Evolutionary conservation across 1,140 invertebrate species (phyloP).

Genomic region (Leptestheria dahalacensis): DNA sequence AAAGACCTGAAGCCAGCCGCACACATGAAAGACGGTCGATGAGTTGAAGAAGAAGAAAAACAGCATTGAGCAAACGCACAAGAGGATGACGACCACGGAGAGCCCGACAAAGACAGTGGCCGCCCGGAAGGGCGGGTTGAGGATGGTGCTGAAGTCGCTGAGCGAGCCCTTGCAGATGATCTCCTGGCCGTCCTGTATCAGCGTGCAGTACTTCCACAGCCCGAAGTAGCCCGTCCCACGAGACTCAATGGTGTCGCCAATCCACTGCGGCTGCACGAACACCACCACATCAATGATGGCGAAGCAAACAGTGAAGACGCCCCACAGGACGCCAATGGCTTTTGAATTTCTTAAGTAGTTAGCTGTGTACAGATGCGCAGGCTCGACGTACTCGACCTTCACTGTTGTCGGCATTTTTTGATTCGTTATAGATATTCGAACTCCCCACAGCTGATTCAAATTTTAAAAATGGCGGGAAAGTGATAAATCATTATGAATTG

Average conservation of each 20-base stretch:
- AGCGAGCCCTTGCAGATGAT: constrained; percentile 62
- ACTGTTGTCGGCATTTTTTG: constrained; percentile 7
- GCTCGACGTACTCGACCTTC: constrained; percentile 74
- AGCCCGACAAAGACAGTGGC: constrained; percentile 74
- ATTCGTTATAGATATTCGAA: too few species aligned
- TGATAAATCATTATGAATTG: too few species aligned
- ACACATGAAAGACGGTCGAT: constrained; percentile 83
- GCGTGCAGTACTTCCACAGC: constrained; percentile 68
- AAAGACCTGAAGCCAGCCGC: constrained; percentile 81
- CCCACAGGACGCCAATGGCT: constrained; percentile 92
- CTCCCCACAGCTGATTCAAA: background rate
- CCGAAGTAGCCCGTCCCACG: constrained; percentile 80
- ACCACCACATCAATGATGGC: constrained; percentile 87
- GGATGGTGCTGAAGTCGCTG: constrained; percentile 65
- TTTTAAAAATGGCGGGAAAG: background rate
- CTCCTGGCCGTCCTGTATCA: constrained; percentile 29
- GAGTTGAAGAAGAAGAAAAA: constrained; percentile 88
- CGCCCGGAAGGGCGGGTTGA: constrained; percentile 58
- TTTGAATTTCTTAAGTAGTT: constrained; percentile 91
- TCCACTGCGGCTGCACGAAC: constrained; percentile 91
- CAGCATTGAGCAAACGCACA: constrained; percentile 74
- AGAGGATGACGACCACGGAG: constrained; percentile 63
- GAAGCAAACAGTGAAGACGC: constrained; percentile 69
- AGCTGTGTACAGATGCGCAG: constrained; percentile 71
- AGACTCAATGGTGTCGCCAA: constrained; percentile 55